phyloP scores from a whole-genome alignment of 2,797 vertebrate species.

The Lepilemur ruficaudatus region DNA sequence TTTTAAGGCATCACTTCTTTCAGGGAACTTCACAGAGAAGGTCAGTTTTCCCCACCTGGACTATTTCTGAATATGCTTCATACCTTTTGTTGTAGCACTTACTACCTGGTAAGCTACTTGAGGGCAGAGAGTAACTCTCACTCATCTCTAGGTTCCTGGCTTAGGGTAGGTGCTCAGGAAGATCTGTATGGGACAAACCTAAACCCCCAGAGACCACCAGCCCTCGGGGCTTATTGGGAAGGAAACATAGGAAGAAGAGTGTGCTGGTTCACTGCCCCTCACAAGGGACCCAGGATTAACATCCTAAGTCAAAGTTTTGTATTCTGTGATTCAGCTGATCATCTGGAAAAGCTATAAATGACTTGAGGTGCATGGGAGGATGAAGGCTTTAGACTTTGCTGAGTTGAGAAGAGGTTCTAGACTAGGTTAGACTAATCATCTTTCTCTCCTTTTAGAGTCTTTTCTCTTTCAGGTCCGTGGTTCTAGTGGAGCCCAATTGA shows the following conservation, averaged over 20 bases:
- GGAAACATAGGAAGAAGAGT: background rate
- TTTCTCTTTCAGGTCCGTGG: slow-evolving; percentile 91
- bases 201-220: background rate
- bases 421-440: background rate
- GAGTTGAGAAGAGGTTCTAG: background rate
- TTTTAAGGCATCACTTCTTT: background rate
- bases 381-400: background rate
- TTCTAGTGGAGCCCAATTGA: slow-evolving; percentile 86
- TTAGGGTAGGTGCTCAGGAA: background rate
- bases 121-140: background rate
- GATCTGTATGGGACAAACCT: background rate
- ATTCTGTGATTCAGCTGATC: background rate
- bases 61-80: background rate
- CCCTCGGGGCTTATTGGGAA: background rate
- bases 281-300: background rate
- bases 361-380: background rate
- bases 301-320: background rate
- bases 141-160: background rate
- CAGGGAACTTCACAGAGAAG: background rate
- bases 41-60: background rate
- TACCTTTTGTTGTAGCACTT: background rate
- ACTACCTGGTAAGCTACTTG: background rate
- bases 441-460: slow-evolving; percentile 85
- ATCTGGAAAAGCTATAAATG: background rate
- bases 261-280: background rate